Conservation (phyloP, 2,113 vertebrate species). For the Hyaena hyaena region DNA sequence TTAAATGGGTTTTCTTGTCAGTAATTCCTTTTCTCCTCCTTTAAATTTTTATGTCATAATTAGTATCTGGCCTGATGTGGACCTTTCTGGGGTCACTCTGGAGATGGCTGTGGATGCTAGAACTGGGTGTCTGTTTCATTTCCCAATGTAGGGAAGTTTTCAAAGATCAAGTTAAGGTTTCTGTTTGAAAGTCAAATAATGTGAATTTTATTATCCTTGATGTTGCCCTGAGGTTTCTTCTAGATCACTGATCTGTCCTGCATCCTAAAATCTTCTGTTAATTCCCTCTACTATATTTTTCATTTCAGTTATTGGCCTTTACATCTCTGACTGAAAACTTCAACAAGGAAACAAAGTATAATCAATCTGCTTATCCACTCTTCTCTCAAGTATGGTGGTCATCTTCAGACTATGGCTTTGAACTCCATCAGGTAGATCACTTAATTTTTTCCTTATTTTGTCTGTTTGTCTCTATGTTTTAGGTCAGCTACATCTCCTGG, state of each 20-base stretch:
- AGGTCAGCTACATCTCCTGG: background rate
- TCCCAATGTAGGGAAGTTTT: background rate
- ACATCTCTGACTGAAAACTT: no score
- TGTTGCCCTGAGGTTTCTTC: background rate
- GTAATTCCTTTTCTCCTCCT: background rate
- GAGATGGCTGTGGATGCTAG: background rate
- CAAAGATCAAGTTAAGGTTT: background rate
- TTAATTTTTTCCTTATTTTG: background rate
- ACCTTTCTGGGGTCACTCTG: background rate
- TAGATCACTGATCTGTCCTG: background rate
- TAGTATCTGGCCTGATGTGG: background rate
- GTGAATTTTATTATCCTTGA: background rate
- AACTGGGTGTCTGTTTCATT: background rate
- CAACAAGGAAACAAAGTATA: no score
- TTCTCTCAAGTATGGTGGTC: no score
- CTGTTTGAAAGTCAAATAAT: background rate
- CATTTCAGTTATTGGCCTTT: no score
- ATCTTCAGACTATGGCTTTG: no score
- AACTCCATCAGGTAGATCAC: no score
- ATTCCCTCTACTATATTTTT: background rate
- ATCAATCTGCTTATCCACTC: no score
- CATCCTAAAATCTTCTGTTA: background rate
- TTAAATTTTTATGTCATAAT: background rate
- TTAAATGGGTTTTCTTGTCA: background rate
- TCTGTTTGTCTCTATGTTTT: background rate